Evolutionary conservation across 2,888 invertebrate genomes (phyloP).

Genomic region (Catocala fraxini): DNA sequence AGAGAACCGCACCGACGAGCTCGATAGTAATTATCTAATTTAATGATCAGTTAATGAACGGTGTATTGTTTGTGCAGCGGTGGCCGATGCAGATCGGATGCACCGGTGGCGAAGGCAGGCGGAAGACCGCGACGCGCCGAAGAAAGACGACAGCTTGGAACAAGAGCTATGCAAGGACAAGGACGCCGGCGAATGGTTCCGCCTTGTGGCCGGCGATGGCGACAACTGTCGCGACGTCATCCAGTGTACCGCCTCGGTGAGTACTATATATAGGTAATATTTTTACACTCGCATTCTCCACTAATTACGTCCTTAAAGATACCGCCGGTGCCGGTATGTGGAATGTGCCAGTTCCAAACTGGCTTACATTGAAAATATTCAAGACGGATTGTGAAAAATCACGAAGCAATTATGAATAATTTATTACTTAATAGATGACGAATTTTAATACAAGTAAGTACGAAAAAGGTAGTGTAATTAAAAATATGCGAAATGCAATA

Average conservation of each 20-base stretch:
- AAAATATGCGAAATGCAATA: slow-evolving; percentile 45
- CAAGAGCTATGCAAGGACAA: slow-evolving; percentile 97
- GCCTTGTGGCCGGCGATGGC: slow-evolving; percentile 95
- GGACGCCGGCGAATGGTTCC: slow-evolving; percentile 98
- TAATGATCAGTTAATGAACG: slow-evolving; percentile 16
- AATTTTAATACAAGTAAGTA: slow-evolving; percentile 35
- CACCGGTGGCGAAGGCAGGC: slow-evolving; percentile 90
- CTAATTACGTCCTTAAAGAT: slow-evolving; percentile 37
- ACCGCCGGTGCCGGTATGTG: slow-evolving; percentile 13
- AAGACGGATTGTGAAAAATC: slow-evolving; percentile 31
- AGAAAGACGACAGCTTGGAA: slow-evolving; percentile 96
- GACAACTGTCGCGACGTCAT: slow-evolving; percentile 98
- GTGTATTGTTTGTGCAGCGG: slow-evolving; percentile 65
- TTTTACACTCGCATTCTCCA: slow-evolving; percentile 44
- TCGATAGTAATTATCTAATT: not conserved
- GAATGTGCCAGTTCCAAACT: slow-evolving; percentile 39
- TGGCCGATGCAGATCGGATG: slow-evolving; percentile 66
- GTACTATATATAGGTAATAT: slow-evolving; percentile 68
- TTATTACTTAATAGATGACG: slow-evolving; percentile 28
- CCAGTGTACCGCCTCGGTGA: slow-evolving; percentile 97
- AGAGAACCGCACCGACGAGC: not conserved
- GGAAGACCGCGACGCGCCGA: slow-evolving; percentile 85
- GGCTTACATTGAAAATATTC: slow-evolving; percentile 39
- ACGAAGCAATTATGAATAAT: slow-evolving; percentile 31
- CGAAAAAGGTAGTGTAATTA: slow-evolving; percentile 36